Base-by-base conservation (phyloP, 2,113 vertebrate genomes). In the Octodon degus region DNA sequence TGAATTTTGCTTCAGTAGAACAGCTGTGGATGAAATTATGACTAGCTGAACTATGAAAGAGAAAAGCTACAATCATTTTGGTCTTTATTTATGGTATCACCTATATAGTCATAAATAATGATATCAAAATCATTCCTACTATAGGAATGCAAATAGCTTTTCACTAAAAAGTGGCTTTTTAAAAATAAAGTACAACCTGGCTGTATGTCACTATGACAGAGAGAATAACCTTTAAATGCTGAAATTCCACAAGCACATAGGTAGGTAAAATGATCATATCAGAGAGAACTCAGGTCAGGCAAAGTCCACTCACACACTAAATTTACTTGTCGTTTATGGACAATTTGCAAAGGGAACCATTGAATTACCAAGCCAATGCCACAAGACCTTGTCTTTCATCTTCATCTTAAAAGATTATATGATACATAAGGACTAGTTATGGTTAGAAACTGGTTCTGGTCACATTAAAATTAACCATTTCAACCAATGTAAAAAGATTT, bases 131-230 rank as follows among this genome's bases (percentile, higher is more conserved):
- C 65, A 96, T 94, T 94, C 96, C 55, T 84, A 86, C 81, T 87
- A 25, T 58, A 96, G 85, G 97, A 98, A 97, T 97, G 95, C 60
- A 96, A 91, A 77, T 93, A 93, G 70, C 81, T 97, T 93, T 97
- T 24, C 47, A 86, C 53, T 88, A 76, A 96, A 97, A 96, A 97
- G 67, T 2, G 25, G n/a, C 84, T 93, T 95, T 96, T 88, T 85
- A 55, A 83, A 82, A 62, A 96, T 95, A 94, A 92, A 86, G 77
- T 93, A n/a, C 27, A 95, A n/a, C 68, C 27, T 86, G n/a, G 19
- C 93, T 94, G 93, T 98, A 93, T 20, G 96, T 98, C 97, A 97
- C 95, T 65, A 83, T 58, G 95, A 97, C 97, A 97, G 90, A 82
- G 94, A 89, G 81, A 94, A 82, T 83, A 95, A 93, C 70, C 60